A percentile compares a stretch with the other conserved stretches of the same genome.
phyloP scores from a whole-genome alignment of 2,797 vertebrate species.

The Danio kyathit region DNA sequence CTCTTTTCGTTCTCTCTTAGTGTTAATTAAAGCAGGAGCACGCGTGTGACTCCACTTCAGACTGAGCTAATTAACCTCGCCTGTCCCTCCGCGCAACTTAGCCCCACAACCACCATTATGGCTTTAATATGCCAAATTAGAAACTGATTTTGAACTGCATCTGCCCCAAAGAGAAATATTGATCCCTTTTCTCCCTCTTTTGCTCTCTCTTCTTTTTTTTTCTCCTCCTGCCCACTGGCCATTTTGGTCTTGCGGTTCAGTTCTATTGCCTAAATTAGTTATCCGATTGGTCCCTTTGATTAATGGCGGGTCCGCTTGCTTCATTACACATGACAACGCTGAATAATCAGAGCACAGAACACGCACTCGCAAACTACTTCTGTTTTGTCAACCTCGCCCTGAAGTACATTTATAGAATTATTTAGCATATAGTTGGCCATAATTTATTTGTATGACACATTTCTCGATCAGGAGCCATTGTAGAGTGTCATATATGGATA shows the following conservation, averaged over 20 bases:
- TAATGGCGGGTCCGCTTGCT: constrained; percentile 86
- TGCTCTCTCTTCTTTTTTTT: constrained; percentile 46
- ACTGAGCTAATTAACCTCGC: constrained; percentile 71
- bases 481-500: constrained; percentile 91
- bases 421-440: constrained; percentile 87
- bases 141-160: constrained; percentile 71
- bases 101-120: constrained; percentile 69
- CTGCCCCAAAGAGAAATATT: constrained; percentile 82
- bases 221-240: constrained; percentile 84
- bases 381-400: constrained; percentile 78
- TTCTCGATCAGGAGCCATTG: constrained; percentile 88
- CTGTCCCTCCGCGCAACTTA: constrained; percentile 64
- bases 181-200: constrained; percentile 81
- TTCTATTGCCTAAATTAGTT: constrained; percentile 93
- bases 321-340: constrained; percentile 90
- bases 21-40: constrained; percentile 70
- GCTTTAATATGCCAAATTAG: constrained; percentile 73
- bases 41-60: constrained; percentile 66
- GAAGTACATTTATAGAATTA: constrained; percentile 93
- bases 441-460: constrained; percentile 91
- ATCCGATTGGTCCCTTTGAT: constrained; percentile 93
- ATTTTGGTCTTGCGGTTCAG: constrained; percentile 87
- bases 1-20: constrained; percentile 48
- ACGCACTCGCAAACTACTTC: constrained; percentile 42
- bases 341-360: constrained; percentile 80